Percentiles rank a stretch among this genome's conserved stretches.
These are phyloP conservation scores for Thamnophis sirtalis DNA, from an alignment of 2,113 vertebrate species.

Conservation along the genomic window DNA sequence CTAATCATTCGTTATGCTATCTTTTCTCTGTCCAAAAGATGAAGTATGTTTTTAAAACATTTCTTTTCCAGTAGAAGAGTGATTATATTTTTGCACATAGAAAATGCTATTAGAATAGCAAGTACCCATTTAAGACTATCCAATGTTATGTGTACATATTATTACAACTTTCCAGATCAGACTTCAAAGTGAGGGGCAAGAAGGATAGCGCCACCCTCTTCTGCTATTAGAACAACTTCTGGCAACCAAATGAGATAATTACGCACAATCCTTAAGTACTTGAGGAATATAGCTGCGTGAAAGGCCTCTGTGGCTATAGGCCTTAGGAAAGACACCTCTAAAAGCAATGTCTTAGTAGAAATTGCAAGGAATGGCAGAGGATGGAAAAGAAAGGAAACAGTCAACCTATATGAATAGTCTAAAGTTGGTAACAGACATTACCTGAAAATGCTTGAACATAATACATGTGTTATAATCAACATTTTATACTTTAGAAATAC, in stretches of 20 bases:
- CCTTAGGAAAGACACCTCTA: background rate
- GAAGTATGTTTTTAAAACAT: background rate
- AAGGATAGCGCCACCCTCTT: background rate
- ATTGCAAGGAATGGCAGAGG: background rate
- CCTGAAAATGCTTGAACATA: background rate
- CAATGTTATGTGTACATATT: background rate
- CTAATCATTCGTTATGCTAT: background rate
- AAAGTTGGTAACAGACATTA: background rate
- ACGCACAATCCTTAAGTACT: background rate
- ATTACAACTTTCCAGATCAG: background rate
- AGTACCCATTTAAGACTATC: background rate
- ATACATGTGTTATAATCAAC: background rate
- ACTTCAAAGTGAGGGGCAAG: background rate
- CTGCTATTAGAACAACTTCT: background rate
- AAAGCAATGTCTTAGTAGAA: background rate
- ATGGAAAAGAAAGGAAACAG: background rate
- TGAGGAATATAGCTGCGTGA: no score
- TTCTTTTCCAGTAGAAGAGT: background rate
- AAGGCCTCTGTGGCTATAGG: no score
- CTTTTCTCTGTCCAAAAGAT: background rate
- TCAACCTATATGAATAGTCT: background rate
- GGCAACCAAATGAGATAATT: background rate
- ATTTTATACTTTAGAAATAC: background rate
- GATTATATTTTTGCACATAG: background rate
- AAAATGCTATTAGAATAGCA: background rate